phyloP scores from a whole-genome alignment of 2,797 vertebrate species.

The Salmo trutta region DNA sequence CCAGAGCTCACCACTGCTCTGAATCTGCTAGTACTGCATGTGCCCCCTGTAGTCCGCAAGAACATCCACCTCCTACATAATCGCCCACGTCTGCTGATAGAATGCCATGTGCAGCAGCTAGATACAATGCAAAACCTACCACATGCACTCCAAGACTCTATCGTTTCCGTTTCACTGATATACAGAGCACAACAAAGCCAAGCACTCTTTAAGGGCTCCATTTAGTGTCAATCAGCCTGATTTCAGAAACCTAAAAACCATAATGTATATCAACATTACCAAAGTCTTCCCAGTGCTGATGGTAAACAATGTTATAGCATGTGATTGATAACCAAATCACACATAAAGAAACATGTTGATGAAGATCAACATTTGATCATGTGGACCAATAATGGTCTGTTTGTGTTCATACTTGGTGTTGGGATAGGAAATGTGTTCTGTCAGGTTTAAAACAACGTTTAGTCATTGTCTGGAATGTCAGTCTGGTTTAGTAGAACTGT shows the following conservation, averaged over 20 bases:
- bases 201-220: slow-evolving; percentile 6
- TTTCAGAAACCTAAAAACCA: not conserved
- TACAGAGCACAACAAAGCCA: slow-evolving; percentile 10
- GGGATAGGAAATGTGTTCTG: not conserved
- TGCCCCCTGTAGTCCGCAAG: slow-evolving; percentile 65
- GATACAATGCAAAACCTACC: slow-evolving; percentile 52
- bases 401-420: not conserved
- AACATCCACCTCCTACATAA: slow-evolving; percentile 72
- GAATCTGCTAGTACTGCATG: slow-evolving; percentile 65
- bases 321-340: no score
- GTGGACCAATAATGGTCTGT: not conserved
- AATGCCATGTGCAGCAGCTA: slow-evolving; percentile 48
- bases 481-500: not conserved
- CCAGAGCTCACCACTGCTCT: slow-evolving; percentile 50
- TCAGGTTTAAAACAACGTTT: not conserved
- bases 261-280: not conserved
- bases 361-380: not conserved
- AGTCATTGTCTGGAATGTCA: slow-evolving; percentile 16
- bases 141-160: slow-evolving; percentile 38
- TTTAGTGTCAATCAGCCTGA: slow-evolving; percentile 11
- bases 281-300: not conserved
- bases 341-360: no score
- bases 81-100: slow-evolving; percentile 62
- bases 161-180: slow-evolving; percentile 14
- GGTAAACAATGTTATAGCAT: not conserved